These are phyloP conservation scores for Stomorhina lunata DNA, from an alignment of 2,888 invertebrate genomes.

Conservation along the genomic window DNA sequence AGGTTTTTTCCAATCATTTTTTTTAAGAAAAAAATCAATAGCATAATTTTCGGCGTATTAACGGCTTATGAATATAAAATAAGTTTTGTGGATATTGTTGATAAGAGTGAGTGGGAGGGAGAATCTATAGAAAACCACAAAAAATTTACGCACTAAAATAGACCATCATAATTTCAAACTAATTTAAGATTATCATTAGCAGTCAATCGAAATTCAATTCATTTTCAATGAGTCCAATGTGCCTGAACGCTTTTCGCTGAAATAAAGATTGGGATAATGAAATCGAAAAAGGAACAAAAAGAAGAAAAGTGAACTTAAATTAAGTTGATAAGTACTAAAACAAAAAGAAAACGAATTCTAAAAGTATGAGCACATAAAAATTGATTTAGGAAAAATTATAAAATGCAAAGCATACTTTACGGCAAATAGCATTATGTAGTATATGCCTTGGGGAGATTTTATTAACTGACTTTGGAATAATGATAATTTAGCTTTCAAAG, in stretches of 20 bases:
- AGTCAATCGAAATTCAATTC: constrained; percentile 57
- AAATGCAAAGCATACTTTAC: too few species aligned
- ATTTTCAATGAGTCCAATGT: constrained; percentile 55
- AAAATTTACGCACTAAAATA: constrained; percentile 25
- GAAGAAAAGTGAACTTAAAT: too few species aligned
- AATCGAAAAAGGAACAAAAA: neutral
- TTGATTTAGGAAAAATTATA: too few species aligned
- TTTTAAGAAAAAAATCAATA: constrained; percentile 4
- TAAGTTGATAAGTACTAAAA: too few species aligned
- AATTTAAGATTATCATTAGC: constrained; percentile 55
- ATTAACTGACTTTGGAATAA: too few species aligned
- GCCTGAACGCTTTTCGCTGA: neutral
- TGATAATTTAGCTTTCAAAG: too few species aligned
- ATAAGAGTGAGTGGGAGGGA: neutral
- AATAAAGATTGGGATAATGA: neutral
- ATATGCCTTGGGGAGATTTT: too few species aligned
- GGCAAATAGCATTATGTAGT: too few species aligned
- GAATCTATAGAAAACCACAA: neutral
- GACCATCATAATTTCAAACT: constrained; percentile 44
- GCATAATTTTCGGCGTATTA: constrained; percentile 38
- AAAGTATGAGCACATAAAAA: too few species aligned
- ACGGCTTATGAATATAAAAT: constrained; percentile 52
- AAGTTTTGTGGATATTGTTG: constrained; percentile 13
- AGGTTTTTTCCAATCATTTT: neutral
- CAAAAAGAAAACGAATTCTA: too few species aligned